Conservation (phyloP, 1,140 invertebrate genomes). For the Anadara kagoshimensis region DNA sequence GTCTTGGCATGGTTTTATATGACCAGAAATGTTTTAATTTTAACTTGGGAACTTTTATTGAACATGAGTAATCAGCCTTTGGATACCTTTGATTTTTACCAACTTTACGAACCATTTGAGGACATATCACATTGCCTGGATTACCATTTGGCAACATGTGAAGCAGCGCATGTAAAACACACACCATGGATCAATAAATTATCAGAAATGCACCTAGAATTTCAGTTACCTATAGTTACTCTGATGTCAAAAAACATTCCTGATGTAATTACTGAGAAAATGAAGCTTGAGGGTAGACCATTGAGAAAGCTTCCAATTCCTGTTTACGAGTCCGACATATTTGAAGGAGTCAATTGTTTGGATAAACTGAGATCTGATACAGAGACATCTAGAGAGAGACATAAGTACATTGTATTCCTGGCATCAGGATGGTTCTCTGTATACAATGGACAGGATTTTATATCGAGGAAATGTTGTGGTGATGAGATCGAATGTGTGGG, state of each 20-base stretch:
- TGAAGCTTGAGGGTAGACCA: not conserved
- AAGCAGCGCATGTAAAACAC: not conserved
- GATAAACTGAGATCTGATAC: not conserved
- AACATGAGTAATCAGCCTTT: not conserved
- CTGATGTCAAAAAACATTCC: not conserved
- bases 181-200: not conserved
- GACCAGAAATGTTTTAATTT: not conserved
- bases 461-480: not conserved
- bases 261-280: no score
- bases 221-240: not conserved
- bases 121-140: not conserved
- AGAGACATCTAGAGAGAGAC: not conserved
- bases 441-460: not conserved
- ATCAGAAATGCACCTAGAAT: not conserved
- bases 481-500: not conserved
- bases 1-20: slow-evolving; percentile 4
- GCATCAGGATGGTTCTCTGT: slow-evolving; percentile 1
- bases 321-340: not conserved
- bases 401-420: not conserved
- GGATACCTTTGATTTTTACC: not conserved
- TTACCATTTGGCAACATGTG: not conserved
- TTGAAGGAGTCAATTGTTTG: not conserved
- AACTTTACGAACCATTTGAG: not conserved
- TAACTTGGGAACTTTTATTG: not conserved
- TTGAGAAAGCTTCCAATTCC: not conserved